Percentiles rank a stretch among this genome's conserved stretches.
These are phyloP conservation scores for Asobara japonica DNA, from an alignment of 1,140 invertebrate genomes.

Conservation along the genomic window DNA sequence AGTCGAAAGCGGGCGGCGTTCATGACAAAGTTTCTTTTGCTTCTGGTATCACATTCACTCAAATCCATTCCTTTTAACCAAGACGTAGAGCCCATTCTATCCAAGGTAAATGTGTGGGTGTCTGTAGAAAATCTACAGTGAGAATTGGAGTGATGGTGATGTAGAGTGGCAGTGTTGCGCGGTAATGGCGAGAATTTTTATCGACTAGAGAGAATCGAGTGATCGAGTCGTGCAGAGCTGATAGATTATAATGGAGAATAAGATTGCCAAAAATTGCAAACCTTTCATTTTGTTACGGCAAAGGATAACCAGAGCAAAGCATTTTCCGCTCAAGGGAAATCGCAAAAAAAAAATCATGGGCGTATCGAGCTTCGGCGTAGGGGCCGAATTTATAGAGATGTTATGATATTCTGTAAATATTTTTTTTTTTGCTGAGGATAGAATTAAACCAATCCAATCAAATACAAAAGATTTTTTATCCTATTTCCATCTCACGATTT, in stretches of 20 bases:
- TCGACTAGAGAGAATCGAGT: conserved; percentile 17
- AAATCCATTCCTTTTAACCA: background rate
- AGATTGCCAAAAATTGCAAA: background rate
- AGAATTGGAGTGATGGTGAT: background rate
- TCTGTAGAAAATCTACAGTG: background rate
- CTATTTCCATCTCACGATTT: too few species aligned
- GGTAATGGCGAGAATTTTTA: conserved; percentile 23
- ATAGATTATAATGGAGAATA: background rate
- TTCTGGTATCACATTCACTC: conserved; percentile 14
- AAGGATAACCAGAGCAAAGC: too few species aligned
- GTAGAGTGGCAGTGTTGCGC: background rate
- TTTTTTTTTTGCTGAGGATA: too few species aligned
- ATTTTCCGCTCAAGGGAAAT: too few species aligned
- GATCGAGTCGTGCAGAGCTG: conserved; percentile 1
- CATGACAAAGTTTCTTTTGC: conserved; percentile 9
- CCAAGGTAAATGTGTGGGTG: background rate
- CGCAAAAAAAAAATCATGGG: too few species aligned
- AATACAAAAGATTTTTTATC: too few species aligned
- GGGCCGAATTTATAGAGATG: too few species aligned
- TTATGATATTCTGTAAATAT: too few species aligned
- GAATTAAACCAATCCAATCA: too few species aligned
- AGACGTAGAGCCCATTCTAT: background rate
- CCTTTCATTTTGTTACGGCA: too few species aligned
- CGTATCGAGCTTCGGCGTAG: too few species aligned
- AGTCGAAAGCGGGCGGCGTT: conserved; percentile 14